Evolutionary conservation across 2,797 vertebrate genomes (phyloP).

Genomic region (Esox masquinongy): DNA sequence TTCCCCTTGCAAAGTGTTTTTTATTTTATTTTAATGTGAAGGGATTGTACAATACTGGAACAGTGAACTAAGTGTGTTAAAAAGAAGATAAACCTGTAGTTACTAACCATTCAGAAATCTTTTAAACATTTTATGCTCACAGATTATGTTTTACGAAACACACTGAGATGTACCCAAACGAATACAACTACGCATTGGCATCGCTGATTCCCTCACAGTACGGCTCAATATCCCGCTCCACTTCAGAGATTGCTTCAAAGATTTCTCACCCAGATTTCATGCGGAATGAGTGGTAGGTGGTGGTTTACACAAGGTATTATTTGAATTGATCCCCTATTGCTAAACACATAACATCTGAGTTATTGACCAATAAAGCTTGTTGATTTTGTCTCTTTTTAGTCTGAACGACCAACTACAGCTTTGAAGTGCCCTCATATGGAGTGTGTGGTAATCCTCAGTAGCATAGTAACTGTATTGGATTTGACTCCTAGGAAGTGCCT

Average conservation of each 20-base stretch:
- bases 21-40: not conserved
- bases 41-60: not conserved
- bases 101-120: not conserved
- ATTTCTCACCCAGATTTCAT: not conserved
- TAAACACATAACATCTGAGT: constrained; percentile 2
- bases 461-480: constrained; percentile 1
- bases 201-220: not conserved
- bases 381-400: not conserved
- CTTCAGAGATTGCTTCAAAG: not conserved
- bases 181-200: not conserved
- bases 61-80: not conserved
- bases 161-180: not conserved
- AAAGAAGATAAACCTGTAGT: not conserved
- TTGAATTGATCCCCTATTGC: not conserved
- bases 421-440: not conserved
- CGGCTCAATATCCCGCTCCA: not conserved
- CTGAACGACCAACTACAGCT: not conserved
- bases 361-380: not conserved
- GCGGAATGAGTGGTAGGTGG: not conserved
- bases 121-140: not conserved
- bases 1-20: not conserved
- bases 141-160: not conserved
- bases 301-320: not conserved
- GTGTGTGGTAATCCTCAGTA: constrained; percentile 17
- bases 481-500: constrained; percentile 15